Percentiles rank a stretch among this genome's conserved stretches.
phyloP scores from a whole-genome alignment of 2,888 invertebrate genomes.

The Escarpia spicata region DNA sequence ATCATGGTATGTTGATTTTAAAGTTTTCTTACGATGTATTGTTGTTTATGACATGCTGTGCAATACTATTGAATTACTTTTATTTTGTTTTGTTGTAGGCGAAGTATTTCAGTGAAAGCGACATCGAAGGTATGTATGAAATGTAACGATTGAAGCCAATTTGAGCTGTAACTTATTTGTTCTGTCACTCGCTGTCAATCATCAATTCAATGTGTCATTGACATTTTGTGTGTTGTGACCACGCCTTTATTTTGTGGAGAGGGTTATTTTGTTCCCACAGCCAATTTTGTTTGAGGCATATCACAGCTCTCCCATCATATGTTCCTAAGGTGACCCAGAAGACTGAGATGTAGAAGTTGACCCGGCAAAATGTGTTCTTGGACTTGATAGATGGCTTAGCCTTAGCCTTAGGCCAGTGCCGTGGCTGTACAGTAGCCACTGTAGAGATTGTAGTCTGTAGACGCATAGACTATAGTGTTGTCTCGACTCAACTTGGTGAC shows the following conservation, averaged over 20 bases:
- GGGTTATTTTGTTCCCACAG: background rate
- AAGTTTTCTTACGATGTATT: background rate
- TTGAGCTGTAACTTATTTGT: background rate
- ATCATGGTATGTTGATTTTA: background rate
- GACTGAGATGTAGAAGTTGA: too few relatives aligned
- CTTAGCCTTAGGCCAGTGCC: too few relatives aligned
- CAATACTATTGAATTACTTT: background rate
- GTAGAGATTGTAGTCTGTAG: too few relatives aligned
- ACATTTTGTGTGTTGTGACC: background rate
- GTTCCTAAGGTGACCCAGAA: too few relatives aligned
- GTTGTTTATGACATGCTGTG: background rate
- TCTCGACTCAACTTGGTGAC: too few relatives aligned
- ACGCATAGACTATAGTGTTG: too few relatives aligned
- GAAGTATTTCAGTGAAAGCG: slow-evolving; percentile 91
- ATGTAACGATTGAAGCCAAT: slow-evolving; percentile 4
- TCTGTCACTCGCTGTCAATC: background rate
- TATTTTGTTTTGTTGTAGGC: slow-evolving; percentile 72
- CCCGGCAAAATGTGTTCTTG: too few relatives aligned
- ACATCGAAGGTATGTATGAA: slow-evolving; percentile 82
- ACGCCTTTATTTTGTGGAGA: slow-evolving; percentile 24
- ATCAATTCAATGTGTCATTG: background rate
- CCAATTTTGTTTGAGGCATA: background rate
- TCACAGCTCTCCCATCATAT: too few relatives aligned
- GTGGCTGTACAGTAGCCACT: too few relatives aligned
- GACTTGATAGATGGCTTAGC: too few relatives aligned